Conservation (phyloP, 2,797 vertebrate species). For the Tragelaphus eurycerus region DNA sequence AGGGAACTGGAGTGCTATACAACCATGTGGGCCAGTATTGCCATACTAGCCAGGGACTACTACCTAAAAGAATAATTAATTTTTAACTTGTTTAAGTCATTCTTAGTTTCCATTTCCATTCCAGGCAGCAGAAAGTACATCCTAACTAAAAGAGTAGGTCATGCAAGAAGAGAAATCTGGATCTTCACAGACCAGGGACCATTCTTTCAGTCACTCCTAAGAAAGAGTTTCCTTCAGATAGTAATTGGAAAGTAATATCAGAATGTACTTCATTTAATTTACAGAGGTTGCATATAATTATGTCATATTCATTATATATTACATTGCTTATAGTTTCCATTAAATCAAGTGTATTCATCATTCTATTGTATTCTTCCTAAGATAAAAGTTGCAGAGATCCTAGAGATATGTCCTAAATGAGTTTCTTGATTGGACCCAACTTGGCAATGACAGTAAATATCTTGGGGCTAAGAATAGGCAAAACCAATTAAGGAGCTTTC, state of each 20-base stretch:
- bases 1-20: not conserved
- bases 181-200: not conserved
- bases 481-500: not conserved
- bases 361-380: not conserved
- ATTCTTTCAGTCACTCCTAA: not conserved
- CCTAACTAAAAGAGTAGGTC: not conserved
- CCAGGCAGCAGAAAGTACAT: not conserved
- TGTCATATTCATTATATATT: not conserved
- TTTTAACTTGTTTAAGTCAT: not conserved
- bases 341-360: constrained; percentile 15
- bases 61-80: constrained; percentile 18
- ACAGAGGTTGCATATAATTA: not conserved
- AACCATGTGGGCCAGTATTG: not conserved
- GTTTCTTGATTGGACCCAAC: not conserved
- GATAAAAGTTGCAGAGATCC: not conserved
- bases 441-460: not conserved
- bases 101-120: constrained; percentile 3
- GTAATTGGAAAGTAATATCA: not conserved
- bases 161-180: not conserved
- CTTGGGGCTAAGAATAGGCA: not conserved
- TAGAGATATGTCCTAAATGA: not conserved
- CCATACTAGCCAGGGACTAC: not conserved
- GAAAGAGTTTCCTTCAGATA: not conserved
- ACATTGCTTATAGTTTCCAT: not conserved
- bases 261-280: not conserved